Base-by-base conservation (phyloP, 2,888 invertebrate species). In the Tyria jacobaeae region DNA sequence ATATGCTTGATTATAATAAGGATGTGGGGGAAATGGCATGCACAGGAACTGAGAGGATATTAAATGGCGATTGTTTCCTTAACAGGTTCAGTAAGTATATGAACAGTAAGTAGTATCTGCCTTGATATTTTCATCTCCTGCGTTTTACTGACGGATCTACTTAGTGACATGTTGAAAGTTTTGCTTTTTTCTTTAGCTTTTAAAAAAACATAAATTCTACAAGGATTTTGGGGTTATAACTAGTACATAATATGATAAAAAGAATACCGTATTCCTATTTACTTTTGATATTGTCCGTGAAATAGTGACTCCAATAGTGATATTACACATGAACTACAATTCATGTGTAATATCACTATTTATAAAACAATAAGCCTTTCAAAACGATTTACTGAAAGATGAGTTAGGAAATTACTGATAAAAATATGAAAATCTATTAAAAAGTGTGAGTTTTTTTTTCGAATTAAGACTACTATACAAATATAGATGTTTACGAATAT, bases 1-100 rank as follows among this genome's bases (percentile, higher is more conserved):
- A 17, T 15, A 27, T 31, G 5, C 12, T 15, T 50, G 52, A 66
- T 75, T 57, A 61, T 55, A 62, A 62, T 55, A 50, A 50, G 60
- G 59, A 68, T 51, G 53, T 60, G 15, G 41, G 15, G 17, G 34
- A 64, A 49, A 51, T 59, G 44, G 44, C 51, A 56, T 52, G 51
- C 60, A 10, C 37, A 64, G 65, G 57, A 60, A 64, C 49, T 65
- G 47, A 34, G 27, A 50, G 73, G 76, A 76, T 68, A 76, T 67
- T 49, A 60, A 49, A 57, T 50, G 37, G 51, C 49, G 53, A 70
- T 67, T 63, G 60, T 70, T 75, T 74, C 76, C 76, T 65, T 67
- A 64, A 65, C 48, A 73, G 31, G 60, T 64, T 55, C 21, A 14
- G 25, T 25, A 62, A 63, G 54, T 64, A 71, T 17, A 57, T 54